Evolutionary conservation across 2,113 vertebrate species (phyloP).

Genomic region (Thalassarche chlororhynchos): DNA sequence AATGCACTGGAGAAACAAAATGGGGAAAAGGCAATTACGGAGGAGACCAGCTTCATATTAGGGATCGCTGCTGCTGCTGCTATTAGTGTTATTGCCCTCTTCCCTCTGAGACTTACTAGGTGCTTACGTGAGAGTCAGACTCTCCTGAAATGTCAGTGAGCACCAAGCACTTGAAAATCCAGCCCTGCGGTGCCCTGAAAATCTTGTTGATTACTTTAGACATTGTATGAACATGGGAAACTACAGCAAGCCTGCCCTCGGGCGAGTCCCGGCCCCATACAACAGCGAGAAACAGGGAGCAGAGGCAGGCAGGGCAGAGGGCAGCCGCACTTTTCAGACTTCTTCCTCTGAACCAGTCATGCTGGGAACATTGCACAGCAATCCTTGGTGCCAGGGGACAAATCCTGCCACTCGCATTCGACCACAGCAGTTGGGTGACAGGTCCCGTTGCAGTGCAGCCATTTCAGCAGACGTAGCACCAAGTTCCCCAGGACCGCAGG

Average conservation of each 20-base stretch:
- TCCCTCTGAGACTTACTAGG: constrained; percentile 9
- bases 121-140: background rate
- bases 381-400: background rate
- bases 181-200: background rate
- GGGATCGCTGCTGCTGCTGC: background rate
- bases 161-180: background rate
- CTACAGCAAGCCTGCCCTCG: background rate
- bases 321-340: background rate
- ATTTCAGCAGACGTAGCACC: background rate
- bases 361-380: background rate
- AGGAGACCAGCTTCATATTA: background rate
- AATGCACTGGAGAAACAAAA: background rate
- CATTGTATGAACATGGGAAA: background rate
- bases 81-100: background rate
- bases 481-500: background rate
- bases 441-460: background rate
- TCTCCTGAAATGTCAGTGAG: constrained; percentile 11
- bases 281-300: background rate
- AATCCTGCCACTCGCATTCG: background rate
- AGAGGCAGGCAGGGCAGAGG: background rate
- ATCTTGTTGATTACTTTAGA: background rate
- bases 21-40: background rate
- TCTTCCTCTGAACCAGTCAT: background rate
- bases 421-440: background rate
- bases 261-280: background rate